Conservation (phyloP, 2,113 vertebrate species). For the Phyllostomus hastatus region DNA sequence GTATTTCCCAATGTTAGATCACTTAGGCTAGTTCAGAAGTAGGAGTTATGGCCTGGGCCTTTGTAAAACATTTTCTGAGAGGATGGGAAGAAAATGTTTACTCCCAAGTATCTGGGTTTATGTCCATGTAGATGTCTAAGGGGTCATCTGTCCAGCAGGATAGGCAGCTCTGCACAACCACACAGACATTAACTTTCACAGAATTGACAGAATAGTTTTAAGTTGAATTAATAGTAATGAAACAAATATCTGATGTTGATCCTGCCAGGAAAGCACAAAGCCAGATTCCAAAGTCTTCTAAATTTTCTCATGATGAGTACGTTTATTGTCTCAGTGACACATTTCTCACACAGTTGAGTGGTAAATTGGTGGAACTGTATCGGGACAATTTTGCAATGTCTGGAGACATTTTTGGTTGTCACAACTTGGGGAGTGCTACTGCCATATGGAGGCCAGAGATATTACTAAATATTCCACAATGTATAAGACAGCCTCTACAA, state of each 20-base stretch:
- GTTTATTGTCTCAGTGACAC: not conserved
- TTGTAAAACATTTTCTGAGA: slow-evolving; percentile 20
- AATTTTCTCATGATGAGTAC: not conserved
- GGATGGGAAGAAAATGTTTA: not conserved
- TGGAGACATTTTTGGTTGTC: not conserved
- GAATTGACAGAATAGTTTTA: not conserved
- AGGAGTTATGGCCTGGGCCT: not conserved
- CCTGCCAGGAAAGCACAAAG: not conserved
- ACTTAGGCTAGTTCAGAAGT: not conserved
- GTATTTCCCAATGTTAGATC: not conserved
- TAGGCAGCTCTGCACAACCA: not conserved
- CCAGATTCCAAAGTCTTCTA: not conserved
- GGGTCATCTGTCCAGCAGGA: not conserved
- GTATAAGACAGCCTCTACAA: not conserved
- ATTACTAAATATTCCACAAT: not conserved
- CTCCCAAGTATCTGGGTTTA: not conserved
- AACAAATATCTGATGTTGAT: not conserved
- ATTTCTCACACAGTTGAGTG: not conserved
- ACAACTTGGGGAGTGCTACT: not conserved
- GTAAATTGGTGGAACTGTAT: not conserved
- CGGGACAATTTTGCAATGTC: not conserved
- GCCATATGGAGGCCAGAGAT: not conserved
- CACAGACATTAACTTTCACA: not conserved
- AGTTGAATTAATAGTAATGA: not conserved
- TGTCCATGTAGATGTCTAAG: not conserved